Evolutionary conservation across 2,888 invertebrate genomes (phyloP), one percentile per base, ranked within the genome.

Genomic region (Nephrotoma flavescens): DNA sequence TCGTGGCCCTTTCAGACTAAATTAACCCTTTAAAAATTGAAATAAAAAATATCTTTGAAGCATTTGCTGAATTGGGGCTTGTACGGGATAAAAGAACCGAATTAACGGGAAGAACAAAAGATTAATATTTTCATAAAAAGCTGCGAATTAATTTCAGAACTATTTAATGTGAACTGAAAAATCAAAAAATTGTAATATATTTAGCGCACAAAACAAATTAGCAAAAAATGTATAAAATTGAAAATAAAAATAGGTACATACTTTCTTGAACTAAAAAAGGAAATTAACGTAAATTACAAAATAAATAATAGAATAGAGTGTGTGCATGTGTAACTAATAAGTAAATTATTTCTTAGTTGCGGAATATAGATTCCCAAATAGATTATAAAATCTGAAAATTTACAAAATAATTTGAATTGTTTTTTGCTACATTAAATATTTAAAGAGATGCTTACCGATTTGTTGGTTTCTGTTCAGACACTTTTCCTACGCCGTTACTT

Each of bases 401-500:
- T 42, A 42, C n/a, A 84, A 84, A 84, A 6, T 42, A 7, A 5
- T 41, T 84, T 42, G 42, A 84, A 15, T 42, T 83, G 11, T 41
- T 41, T 41, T 41, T 11, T 83, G 41, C 7, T 11, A 41, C 5
- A 6, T 15, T n/a, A 84, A n/a, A 42, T 42, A 84, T 42, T 42
- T 15, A 42, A 42, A 42, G 42, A 15, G 42, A 42, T 42, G 15
- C 86, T 87, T 83, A 88, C 88, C 87, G 87, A 86, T 87, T 87
- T 15, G 86, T 41, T 71, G 71, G 31, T 87, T 88, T 87, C 83
- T 57, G 86, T 41, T 86, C 87, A 47, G 89, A 89, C 71, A 71
- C 86, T 83, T 87, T 88, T 41, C 90, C 89, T 15, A 90, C 90
- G 88, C 90, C 90, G 7, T 89, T 88, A 86, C 88, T 88, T 86